Evolutionary conservation across 2,797 vertebrate genomes (phyloP).

Genomic region (Cirrhinus molitorella): DNA sequence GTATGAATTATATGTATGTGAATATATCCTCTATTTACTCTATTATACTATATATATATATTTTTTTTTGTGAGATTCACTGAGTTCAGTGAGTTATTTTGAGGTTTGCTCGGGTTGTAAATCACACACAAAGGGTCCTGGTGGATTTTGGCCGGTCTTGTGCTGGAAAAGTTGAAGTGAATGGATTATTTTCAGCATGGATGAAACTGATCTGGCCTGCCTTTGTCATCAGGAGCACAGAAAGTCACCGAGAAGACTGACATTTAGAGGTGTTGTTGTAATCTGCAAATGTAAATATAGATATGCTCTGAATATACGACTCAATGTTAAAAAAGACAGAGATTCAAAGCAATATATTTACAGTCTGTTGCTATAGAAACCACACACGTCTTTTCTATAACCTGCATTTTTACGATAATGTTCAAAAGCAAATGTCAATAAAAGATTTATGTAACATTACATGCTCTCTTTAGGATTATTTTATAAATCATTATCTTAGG

Average conservation of each 20-base stretch:
- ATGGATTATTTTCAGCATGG: neutral
- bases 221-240: constrained; percentile 8
- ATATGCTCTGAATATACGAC: constrained; percentile 89
- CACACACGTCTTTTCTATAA: constrained; percentile 64
- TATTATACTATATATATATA: no score
- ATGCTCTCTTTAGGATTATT: neutral
- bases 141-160: constrained; percentile 14
- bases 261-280: constrained; percentile 45
- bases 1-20: neutral
- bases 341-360: constrained; percentile 66
- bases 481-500: no score
- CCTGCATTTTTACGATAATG: constrained; percentile 64
- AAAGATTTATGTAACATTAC: constrained; percentile 63
- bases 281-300: constrained; percentile 84
- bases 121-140: neutral
- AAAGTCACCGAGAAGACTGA: constrained; percentile 67
- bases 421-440: constrained; percentile 61
- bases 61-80: constrained; percentile 15
- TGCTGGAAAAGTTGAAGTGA: constrained; percentile 2
- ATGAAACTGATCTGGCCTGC: constrained; percentile 17
- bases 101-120: neutral
- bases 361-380: constrained; percentile 62
- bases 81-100: neutral
- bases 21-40: no score
- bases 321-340: constrained; percentile 87